Base-by-base conservation (phyloP, 2,797 vertebrate species). In the Lemur catta region DNA sequence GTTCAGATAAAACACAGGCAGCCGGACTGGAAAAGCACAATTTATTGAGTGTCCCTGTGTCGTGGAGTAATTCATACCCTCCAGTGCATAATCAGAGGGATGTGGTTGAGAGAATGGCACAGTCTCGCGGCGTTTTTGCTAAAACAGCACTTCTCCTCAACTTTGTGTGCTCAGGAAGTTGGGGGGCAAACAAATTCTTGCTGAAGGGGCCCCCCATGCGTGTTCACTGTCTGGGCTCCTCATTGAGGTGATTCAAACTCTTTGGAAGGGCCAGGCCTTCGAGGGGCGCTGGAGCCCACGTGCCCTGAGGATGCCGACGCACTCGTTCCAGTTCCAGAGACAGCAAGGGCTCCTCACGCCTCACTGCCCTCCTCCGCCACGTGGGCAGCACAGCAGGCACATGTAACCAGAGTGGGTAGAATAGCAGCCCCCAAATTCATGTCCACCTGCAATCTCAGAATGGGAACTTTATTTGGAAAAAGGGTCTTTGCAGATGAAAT, bases 261-360 rank as follows among this genome's bases (percentile, higher is more conserved):
- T 48, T 35, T 0, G 22, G 48, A 74, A 78, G 46, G 71, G 46
- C 48, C n/a, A 15, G n/a, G 26, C 14, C 30, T 63, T 33, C 18
- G 55, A 24, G 72, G 78, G 22, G 35, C 79, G 74, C 55, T 0
- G 1, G 33, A 26, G 50, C 43, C 15, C 30, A 30, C 4, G 55
- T 0, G 10, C 10, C 12, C 17, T 0, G 1, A 46, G 84, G 28
- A 43, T 4, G 7, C 35, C 0, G 0, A 14, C 0, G 0, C 41
- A 5, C 35, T 30, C 20, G 2, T 4, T 20, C 22, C 7, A 2
- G 7, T 35, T 57, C 38, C 24, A 8, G 14, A 57, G 79, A 67
- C 20, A 46, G 41, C 43, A 8, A n/a, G 46, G 6, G 30, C 20
- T 52, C 26, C 0, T 3, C 6, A 2, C 0, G 0, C 43, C 35